Evolutionary conservation across 1,140 invertebrate species (phyloP).

Genomic region (Apis laboriosa): DNA sequence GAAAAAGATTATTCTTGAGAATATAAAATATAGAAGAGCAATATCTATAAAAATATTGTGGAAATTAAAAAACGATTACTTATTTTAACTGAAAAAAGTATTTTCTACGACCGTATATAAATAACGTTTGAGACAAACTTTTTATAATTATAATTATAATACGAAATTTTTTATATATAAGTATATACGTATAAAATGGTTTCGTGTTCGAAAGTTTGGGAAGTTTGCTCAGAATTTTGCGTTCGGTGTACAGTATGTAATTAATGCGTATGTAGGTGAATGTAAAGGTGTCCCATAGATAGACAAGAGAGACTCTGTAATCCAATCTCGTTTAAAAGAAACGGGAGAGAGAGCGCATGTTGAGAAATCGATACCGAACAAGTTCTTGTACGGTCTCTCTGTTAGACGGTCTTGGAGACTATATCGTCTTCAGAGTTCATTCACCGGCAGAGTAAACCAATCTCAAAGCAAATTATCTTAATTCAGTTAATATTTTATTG

Average conservation of each 20-base stretch:
- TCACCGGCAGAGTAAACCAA: conserved; percentile 14
- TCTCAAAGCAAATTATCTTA: not conserved
- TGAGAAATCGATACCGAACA: conserved; percentile 75
- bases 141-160: not conserved
- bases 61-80: no score
- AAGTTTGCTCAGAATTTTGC: not conserved
- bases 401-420: conserved; percentile 37
- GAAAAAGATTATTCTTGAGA: no score
- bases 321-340: conserved; percentile 73
- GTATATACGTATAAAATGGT: no score
- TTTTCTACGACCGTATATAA: no score
- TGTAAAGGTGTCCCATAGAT: conserved; percentile 33
- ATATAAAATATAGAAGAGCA: no score
- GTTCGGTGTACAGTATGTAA: conserved; percentile 16
- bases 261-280: conserved; percentile 9
- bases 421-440: conserved; percentile 23
- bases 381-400: conserved; percentile 76
- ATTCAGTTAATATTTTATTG: not conserved
- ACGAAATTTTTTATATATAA: not conserved
- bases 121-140: not conserved
- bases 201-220: not conserved
- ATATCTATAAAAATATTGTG: no score
- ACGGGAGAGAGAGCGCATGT: conserved; percentile 64
- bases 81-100: no score
- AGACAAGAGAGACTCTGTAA: conserved; percentile 65